These are phyloP conservation scores for Phaenicophaeus curvirostris DNA, from an alignment of 2,797 vertebrate genomes.

Conservation along the genomic window DNA sequence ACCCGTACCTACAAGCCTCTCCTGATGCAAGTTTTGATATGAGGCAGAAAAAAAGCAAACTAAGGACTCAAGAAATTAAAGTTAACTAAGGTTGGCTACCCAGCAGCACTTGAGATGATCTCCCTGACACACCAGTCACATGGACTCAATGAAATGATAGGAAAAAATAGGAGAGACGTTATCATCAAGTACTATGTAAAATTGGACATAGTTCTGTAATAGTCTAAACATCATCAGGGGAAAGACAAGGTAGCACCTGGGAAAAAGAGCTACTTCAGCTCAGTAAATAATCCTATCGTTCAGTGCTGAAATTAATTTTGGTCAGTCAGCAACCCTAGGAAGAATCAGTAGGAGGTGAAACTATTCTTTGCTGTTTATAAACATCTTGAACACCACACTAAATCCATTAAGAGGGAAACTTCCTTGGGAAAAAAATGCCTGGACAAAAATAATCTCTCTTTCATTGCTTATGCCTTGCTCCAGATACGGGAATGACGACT, in stretches of 20 bases:
- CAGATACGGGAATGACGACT: background rate
- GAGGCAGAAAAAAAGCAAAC: background rate
- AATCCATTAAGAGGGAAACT: background rate
- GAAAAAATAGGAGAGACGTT: background rate
- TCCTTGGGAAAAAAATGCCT: background rate
- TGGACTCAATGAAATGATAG: background rate
- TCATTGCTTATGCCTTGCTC: background rate
- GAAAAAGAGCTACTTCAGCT: background rate
- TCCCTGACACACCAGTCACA: background rate
- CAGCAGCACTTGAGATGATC: background rate
- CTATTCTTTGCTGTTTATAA: background rate
- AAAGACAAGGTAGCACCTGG: background rate
- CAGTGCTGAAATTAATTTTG: background rate
- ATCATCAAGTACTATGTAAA: background rate
- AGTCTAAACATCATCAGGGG: background rate
- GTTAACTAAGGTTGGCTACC: background rate
- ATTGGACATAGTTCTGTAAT: background rate
- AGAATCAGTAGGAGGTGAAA: background rate
- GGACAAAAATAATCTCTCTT: background rate
- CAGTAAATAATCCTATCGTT: background rate
- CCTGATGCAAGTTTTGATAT: background rate
- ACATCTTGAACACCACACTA: background rate
- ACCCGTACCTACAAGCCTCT: background rate
- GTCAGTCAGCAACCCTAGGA: background rate
- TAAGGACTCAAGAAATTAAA: background rate